Percentiles rank a stretch among this genome's conserved stretches.
Evolutionary conservation across 2,797 vertebrate species (phyloP).

Genomic region (Catharus ustulatus): DNA sequence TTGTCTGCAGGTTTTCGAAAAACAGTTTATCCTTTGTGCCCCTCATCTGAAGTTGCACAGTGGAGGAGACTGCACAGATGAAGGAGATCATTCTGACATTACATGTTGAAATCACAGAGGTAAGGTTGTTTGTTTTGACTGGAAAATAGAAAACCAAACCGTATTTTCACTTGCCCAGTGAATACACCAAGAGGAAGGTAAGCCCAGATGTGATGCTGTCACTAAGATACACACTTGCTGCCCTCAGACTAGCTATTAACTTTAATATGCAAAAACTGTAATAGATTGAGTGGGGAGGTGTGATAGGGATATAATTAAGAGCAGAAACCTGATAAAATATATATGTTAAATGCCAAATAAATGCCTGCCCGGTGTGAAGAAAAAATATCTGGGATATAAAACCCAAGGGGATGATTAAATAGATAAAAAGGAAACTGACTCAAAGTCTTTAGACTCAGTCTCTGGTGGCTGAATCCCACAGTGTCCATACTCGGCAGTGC

Average conservation of each 20-base stretch:
- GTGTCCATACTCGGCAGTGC: neutral
- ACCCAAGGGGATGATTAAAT: neutral
- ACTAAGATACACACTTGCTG: neutral
- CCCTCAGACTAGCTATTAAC: neutral
- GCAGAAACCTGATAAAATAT: neutral
- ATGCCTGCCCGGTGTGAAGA: neutral
- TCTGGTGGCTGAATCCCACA: neutral
- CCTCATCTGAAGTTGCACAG: accelerated
- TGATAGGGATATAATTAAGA: neutral
- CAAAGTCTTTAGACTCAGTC: neutral
- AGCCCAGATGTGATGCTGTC: neutral
- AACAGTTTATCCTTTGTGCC: neutral
- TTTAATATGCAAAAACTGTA: neutral
- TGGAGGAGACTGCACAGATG: neutral
- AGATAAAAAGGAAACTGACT: neutral
- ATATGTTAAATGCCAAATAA: neutral
- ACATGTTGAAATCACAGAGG: neutral
- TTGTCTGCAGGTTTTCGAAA: neutral
- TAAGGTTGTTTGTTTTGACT: neutral
- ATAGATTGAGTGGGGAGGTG: neutral
- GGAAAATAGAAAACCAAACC: neutral
- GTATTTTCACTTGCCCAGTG: neutral
- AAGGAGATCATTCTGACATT: neutral
- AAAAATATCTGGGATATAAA: neutral
- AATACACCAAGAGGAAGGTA: neutral